Conservation (phyloP, 2,888 invertebrate species). For the Ectemnius continuus region DNA sequence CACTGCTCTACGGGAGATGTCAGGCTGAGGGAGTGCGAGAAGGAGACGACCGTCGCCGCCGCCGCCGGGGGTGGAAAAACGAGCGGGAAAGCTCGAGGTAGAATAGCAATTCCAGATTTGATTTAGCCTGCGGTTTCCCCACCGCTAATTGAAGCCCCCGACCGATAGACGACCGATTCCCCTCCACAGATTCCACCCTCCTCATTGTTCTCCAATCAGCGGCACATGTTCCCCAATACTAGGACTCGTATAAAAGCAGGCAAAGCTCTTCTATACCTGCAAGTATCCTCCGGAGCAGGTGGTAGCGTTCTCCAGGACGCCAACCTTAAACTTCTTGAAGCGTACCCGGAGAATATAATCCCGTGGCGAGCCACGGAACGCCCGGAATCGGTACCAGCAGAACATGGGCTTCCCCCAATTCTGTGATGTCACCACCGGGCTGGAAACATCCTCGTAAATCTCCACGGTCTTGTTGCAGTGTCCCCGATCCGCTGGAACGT, state of each 20-base stretch:
- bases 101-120: background rate
- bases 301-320: conserved; percentile 90
- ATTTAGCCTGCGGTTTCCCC: background rate
- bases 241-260: too few species aligned
- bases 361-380: conserved; percentile 91
- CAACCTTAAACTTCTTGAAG: conserved; percentile 96
- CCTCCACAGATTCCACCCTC: too few species aligned
- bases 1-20: background rate
- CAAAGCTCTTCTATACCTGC: conserved; percentile 82
- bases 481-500: conserved; percentile 83
- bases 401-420: conserved; percentile 92
- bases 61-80: conserved; percentile 1
- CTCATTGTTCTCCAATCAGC: too few species aligned
- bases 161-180: too few species aligned
- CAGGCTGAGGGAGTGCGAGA: background rate
- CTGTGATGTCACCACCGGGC: conserved; percentile 89
- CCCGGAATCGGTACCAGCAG: conserved; percentile 94
- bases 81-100: background rate
- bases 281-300: conserved; percentile 92
- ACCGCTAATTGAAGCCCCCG: too few species aligned
- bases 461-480: conserved; percentile 97
- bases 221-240: too few species aligned
- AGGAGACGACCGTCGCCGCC: background rate
- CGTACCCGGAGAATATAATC: conserved; percentile 94
- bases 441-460: conserved; percentile 94